These are phyloP conservation scores for Bombyx huttoni DNA, from an alignment of 2,888 invertebrate species.

Conservation along the genomic window DNA sequence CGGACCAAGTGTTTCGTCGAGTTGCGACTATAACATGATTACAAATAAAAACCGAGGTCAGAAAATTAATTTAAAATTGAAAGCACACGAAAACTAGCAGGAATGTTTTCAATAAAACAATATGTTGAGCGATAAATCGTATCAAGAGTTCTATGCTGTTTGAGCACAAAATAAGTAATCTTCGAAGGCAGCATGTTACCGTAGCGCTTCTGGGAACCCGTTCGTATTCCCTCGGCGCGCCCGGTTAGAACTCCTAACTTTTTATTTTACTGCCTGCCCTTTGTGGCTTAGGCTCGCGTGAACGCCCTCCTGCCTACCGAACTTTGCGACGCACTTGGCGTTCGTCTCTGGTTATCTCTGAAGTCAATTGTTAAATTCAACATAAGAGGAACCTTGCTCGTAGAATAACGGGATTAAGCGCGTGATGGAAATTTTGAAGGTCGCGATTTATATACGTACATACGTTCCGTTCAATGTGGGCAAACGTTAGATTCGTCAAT, in stretches of 20 bases:
- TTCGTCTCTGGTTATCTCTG: slow-evolving; percentile 5
- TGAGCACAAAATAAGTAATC: background rate
- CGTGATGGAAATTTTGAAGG: too few relatives aligned
- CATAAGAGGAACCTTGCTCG: too few relatives aligned
- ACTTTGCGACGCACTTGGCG: slow-evolving; percentile 16
- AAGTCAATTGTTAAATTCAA: background rate
- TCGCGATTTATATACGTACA: too few relatives aligned
- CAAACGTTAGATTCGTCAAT: too few relatives aligned
- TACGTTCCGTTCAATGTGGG: too few relatives aligned
- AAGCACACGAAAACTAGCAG: background rate
- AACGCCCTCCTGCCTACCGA: slow-evolving; percentile 52
- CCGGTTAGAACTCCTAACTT: slow-evolving; percentile 69
- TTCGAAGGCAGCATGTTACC: slow-evolving; percentile 31
- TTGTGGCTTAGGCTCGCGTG: slow-evolving; percentile 59
- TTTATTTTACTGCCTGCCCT: slow-evolving; percentile 65
- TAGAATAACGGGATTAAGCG: too few relatives aligned
- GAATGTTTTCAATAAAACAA: background rate
- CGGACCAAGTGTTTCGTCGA: background rate
- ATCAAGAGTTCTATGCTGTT: too few relatives aligned
- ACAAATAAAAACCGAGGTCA: background rate
- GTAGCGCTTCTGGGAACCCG: slow-evolving; percentile 49
- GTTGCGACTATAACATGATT: background rate
- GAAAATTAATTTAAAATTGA: background rate
- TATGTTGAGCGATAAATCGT: too few relatives aligned
- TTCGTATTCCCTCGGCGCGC: slow-evolving; percentile 54